Evolutionary conservation across 1,140 invertebrate species (phyloP).

Genomic region (Hycleus cichorii): DNA sequence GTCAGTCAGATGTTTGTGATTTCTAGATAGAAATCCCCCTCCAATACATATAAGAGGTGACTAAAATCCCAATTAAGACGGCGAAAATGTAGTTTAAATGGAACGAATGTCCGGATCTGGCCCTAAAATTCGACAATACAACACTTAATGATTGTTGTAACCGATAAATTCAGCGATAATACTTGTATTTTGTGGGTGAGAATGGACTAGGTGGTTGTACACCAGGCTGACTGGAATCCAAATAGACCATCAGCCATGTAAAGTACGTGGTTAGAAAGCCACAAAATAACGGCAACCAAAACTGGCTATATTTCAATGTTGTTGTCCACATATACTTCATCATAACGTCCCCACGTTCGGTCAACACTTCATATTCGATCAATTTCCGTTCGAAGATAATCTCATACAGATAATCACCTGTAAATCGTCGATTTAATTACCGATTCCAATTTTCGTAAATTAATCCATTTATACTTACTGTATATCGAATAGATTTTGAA

Average conservation of each 20-base stretch:
- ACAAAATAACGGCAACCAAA: constrained; percentile 37
- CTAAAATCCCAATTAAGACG: constrained; percentile 32
- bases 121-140: constrained; percentile 26
- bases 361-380: constrained; percentile 25
- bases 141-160: not conserved
- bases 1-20: too few species aligned
- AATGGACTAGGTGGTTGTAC: constrained; percentile 44
- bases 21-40: constrained; percentile 21
- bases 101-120: constrained; percentile 34
- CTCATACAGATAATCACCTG: constrained; percentile 24
- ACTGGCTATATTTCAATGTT: constrained; percentile 26
- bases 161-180: not conserved
- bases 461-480: constrained; percentile 21
- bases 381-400: constrained; percentile 29
- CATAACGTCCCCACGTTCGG: constrained; percentile 31
- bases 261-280: constrained; percentile 37
- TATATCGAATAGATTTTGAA: constrained; percentile 25
- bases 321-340: constrained; percentile 27
- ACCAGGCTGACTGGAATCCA: constrained; percentile 45
- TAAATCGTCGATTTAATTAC: not conserved
- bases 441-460: not conserved
- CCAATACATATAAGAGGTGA: constrained; percentile 33
- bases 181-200: constrained; percentile 39
- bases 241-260: constrained; percentile 44
- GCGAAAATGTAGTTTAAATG: constrained; percentile 40